Evolutionary conservation across 2,888 invertebrate species (phyloP).

Genomic region (Nemoura dubitans): DNA sequence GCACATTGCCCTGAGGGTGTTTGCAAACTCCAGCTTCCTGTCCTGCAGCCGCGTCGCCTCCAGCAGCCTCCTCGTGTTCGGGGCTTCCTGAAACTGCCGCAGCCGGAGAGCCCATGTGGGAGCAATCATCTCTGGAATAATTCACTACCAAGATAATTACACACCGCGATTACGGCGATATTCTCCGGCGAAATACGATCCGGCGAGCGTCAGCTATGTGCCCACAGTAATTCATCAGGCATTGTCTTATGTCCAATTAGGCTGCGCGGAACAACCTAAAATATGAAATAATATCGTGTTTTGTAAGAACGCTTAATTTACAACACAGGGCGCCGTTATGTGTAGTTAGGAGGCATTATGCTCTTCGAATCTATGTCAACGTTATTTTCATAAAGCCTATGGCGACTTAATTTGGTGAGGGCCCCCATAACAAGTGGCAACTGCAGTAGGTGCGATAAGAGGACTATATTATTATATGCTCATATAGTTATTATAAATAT

Average conservation of each 20-base stretch:
- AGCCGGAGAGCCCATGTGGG: neutral
- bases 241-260: neutral
- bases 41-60: neutral
- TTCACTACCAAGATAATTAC: neutral
- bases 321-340: neutral
- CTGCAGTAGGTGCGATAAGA: neutral
- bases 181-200: neutral
- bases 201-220: neutral
- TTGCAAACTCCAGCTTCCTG: neutral
- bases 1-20: neutral
- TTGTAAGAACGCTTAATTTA: neutral
- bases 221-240: neutral
- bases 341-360: neutral
- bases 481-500: constrained; percentile 25
- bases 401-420: constrained; percentile 14
- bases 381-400: constrained; percentile 5
- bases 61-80: neutral
- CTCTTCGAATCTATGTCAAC: neutral
- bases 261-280: neutral
- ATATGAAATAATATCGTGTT: neutral
- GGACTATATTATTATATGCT: neutral
- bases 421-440: neutral
- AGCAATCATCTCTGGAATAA: neutral
- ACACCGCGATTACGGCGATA: neutral
- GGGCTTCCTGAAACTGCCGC: neutral